Evolutionary conservation across 2,113 vertebrate species (phyloP), one percentile per base, ranked within the genome.

Genomic region (Proterorhinus semilunaris): DNA sequence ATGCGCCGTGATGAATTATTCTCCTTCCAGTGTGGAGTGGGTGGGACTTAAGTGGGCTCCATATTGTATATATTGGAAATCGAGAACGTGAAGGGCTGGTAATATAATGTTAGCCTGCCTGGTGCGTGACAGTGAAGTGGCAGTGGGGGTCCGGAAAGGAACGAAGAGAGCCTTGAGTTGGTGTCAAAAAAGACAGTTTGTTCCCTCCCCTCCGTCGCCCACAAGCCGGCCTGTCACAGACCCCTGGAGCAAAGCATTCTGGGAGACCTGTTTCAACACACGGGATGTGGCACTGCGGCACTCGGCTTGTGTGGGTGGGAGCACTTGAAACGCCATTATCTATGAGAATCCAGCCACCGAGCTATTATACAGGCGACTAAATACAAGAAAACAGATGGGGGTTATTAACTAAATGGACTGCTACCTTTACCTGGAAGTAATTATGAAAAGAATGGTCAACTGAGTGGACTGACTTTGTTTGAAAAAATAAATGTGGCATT

Each of bases 281-380:
- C 80, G 77, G 74, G 79, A 84, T 67, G 55, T 71, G 66, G 72
- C 71, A 69, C 82, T 65, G 62, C 64, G 65, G 76, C 65, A 63
- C 72, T 27, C 44, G 58, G 80, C 48, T 45, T 74, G 82, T 76
- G 75, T 85, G 78, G 83, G 86, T 62, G 86, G 68, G 17, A 82
- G 80, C 62, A 85, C 81, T 83, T 88, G 72, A 87, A 87, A 86
- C 68, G 84, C 78, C 83, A 83, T 88, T 85, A 82, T 80, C 79
- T 69, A 73, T 89, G 77, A 86, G 75, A 55, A 79, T 85, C 71
- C 69, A 65, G 66, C 76, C 71, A 75, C 46, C 65, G 58, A 77
- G 72, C 69, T 75, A 72, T 88, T 81, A 77, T 55, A 85, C 62
- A 17, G 7, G 71, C 71, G 64, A 61, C 65, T 72, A 80, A 70